Base-by-base conservation (phyloP, 2,797 vertebrate genomes). In the Neomorphus geoffroyi region DNA sequence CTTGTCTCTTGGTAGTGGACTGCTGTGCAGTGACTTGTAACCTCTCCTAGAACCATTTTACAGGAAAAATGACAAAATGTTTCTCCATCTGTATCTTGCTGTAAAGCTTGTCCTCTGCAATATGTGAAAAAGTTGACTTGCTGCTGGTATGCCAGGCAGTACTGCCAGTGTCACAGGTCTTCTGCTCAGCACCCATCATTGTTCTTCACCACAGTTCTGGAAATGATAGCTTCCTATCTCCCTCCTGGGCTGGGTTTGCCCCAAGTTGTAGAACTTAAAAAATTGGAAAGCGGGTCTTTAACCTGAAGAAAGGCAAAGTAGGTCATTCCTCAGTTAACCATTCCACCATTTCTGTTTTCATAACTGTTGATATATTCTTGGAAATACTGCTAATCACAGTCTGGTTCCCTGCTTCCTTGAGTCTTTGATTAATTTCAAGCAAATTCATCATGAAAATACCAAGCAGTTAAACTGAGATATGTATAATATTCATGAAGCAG, bases 111-210 rank as follows among this genome's bases (percentile, higher is more conserved):
- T 12, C 48, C 11, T 10, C 33, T 87, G 32, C 37, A 30, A 5
- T 6, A 37, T 26, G 9, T 53, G 35, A 62, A 65, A 27, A 43
- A 66, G 28, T 28, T 3, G 2, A 46, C 54, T 33, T 71, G 41
- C 65, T 10, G 11, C 9, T 0, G 6, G 8, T 12, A 13, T 67
- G 22, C 45, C 57, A 18, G 37, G 46, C 56, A 16, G 7, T 19
- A 32, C 14, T 74, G 67, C 57, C 64, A 37, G 39, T 45, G 50
- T 86, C 54, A 46, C 5, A 7, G 69, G 13, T 28, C 11, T 43
- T 35, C 51, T 0, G 0, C 39, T 27, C 2, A 0, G 26, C 39
- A 11, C 24, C 39, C 21, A 2, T 33, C 22, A 0, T 19, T 5
- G 8, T 24, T 86, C 80, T 41, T 73, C 39, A 39, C 14, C 21